Percentiles rank a stretch among this genome's conserved stretches.
These are phyloP conservation scores for Lathamus discolor DNA, from an alignment of 2,113 vertebrate genomes.

Conservation along the genomic window DNA sequence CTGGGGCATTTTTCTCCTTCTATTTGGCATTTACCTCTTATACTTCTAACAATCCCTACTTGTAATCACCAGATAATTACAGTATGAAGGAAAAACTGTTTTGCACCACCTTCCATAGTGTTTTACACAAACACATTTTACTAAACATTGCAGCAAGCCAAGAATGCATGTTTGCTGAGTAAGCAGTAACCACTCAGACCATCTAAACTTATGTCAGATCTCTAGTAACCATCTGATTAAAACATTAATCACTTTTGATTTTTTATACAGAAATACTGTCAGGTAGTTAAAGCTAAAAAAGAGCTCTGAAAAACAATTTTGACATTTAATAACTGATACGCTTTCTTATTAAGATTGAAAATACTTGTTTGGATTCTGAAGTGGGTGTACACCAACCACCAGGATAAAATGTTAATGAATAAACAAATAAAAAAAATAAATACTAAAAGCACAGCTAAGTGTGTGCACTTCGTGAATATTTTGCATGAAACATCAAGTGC, in stretches of 20 bases:
- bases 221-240: neutral
- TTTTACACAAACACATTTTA: neutral
- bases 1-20: neutral
- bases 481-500: neutral
- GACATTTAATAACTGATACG: neutral
- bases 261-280: neutral
- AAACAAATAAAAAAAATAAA: neutral
- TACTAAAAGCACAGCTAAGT: neutral
- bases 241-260: neutral
- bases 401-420: neutral
- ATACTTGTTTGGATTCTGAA: neutral
- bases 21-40: neutral
- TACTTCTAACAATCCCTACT: neutral
- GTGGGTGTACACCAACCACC: neutral
- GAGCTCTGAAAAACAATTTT: neutral
- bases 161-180: neutral
- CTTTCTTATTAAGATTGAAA: neutral
- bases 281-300: neutral
- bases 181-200: neutral
- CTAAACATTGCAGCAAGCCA: neutral
- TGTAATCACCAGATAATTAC: neutral
- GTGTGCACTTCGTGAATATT: neutral
- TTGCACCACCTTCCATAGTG: neutral
- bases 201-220: neutral
- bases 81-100: neutral